Base-by-base conservation (phyloP, 2,113 vertebrate species). In the Nibea coibor region DNA sequence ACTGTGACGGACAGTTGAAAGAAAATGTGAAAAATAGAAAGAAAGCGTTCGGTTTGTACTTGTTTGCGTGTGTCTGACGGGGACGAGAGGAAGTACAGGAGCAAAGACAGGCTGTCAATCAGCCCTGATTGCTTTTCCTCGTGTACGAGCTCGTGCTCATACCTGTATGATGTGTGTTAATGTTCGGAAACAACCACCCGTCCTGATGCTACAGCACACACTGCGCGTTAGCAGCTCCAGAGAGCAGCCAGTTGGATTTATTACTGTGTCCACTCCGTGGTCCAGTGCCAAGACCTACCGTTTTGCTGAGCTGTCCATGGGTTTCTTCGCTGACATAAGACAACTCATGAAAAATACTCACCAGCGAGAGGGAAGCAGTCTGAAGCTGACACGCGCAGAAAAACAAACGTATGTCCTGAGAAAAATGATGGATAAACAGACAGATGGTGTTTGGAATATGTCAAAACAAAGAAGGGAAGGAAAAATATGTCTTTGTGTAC, bases 281-380 rank as follows among this genome's bases (percentile, higher is more conserved):
- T 74, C 22, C 57, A 3, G 62, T 63, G 88, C 88, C 90, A 89
- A 81, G 72, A 61, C 62, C 28, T 12, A n/a, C 16, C 19, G 71
- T 87, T 87, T 51, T 84, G 84, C 90, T 90, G 86, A 89, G 56
- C 71, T 73, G 59, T 80, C 61, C 51, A 10, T 7, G 19, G 56
- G 45, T 72, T 83, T 78, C 58, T 84, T 69, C 66, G 82, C 88
- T 84, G 88, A 87, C 83, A 74, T 53, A 70, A 75, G 84, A 87
- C 67, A 81, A 78, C 50, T 74, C 35, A 71, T 20, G 66, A 66
- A 80, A 77, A 64, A 63, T 24, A 20, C 56, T 22, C 45, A 22
- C 59, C 63, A 72, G 48, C 12, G 3, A 65, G 64, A 22, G 59
- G 48, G 39, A 75, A 19, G 39, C 57, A 20, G 51, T 57, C 57